These are phyloP conservation scores for Dynastes maya DNA, from an alignment of 2,888 invertebrate species.

Conservation along the genomic window DNA sequence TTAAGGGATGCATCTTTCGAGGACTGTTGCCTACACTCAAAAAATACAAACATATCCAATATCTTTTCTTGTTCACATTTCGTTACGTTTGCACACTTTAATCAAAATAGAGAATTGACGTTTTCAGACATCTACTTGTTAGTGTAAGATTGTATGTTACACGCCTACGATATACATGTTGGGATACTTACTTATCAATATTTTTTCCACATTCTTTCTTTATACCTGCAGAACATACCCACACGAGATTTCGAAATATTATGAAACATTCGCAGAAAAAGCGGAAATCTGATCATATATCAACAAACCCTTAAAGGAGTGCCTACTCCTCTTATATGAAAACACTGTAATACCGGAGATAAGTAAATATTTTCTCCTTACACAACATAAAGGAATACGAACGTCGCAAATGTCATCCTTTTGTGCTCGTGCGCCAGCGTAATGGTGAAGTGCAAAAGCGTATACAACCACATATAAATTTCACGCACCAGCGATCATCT, in stretches of 20 bases:
- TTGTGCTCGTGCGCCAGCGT: neutral
- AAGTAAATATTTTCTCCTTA: neutral
- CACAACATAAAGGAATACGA: neutral
- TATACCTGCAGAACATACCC: too few relatives aligned
- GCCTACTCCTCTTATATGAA: neutral
- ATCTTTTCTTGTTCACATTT: too few relatives aligned
- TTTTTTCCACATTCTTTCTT: neutral
- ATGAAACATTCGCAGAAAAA: neutral
- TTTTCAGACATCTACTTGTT: too few relatives aligned
- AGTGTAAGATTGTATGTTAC: too few relatives aligned
- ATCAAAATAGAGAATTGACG: too few relatives aligned
- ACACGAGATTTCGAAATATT: too few relatives aligned
- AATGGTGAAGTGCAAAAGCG: conserved; percentile 20
- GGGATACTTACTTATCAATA: too few relatives aligned
- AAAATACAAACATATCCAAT: too few relatives aligned
- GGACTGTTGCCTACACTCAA: too few relatives aligned
- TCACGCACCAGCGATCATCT: conserved; percentile 33
- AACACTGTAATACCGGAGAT: neutral
- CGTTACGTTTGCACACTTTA: too few relatives aligned
- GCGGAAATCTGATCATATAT: neutral
- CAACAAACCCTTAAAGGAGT: neutral
- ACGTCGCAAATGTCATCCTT: neutral
- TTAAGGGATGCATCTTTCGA: too few relatives aligned
- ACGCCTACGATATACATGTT: too few relatives aligned
- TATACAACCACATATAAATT: conserved; percentile 24